Base-by-base conservation (phyloP, 2,113 vertebrate genomes). In the Aspiorhynchus laticeps region DNA sequence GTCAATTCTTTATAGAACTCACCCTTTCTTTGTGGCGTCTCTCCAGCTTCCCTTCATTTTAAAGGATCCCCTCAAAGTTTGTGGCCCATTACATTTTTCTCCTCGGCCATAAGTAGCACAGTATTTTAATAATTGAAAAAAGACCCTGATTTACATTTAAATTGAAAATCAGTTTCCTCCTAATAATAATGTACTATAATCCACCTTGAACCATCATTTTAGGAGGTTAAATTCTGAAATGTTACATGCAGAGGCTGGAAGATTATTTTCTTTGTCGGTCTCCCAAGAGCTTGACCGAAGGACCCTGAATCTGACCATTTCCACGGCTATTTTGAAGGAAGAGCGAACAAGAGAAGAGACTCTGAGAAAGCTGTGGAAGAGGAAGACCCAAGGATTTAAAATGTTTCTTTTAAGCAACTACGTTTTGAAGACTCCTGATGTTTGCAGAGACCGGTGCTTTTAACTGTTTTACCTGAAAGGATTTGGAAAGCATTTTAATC, bases 131-230 rank as follows among this genome's bases (percentile, higher is more conserved):
- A 92, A 93, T 92, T 90, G 87, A 87, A 90, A 90, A 88, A 92
- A 89, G 87, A 38, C 88, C 84, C 89, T 91, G 91, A 95, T 95
- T 94, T 95, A 92, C 93, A 95, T 95, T 95, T 94, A 94, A 93
- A 94, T 94, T 84, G 89, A 93, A 95, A 94, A 93, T 92, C 91
- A 80, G 89, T 89, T 91, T 93, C 92, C 91, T 91, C 88, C 88
- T 91, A 88, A 94, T 93, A 93, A 93, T 92, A 89, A 93, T 89
- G 88, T 92, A 85, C 87, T 87, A 89, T 92, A 94, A 95, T 94
- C 91, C 91, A 94, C 90, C 92, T 92, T 93, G 90, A 92, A 91
- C 92, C 88, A 93, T 92, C 90, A 93, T 90, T 89, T 69, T 5
- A 91, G 90, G 86, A 90, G 92, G 93, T 93, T 93, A 91, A 93